phyloP scores from a whole-genome alignment of 2,888 invertebrate species.

The Tetheella fluctuosa region DNA sequence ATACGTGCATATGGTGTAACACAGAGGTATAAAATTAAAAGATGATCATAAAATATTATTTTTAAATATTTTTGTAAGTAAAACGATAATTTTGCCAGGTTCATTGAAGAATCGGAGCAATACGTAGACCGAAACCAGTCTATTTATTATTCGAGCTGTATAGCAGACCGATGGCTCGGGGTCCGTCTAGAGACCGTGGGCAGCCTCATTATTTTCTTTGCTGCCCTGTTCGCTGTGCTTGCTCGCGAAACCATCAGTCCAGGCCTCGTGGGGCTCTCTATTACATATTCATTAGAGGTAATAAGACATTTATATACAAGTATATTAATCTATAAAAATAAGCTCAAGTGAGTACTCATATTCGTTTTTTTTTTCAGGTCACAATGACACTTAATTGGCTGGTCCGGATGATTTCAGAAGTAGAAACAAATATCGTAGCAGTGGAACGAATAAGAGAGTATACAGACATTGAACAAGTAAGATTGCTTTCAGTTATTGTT shows the following conservation, averaged over 20 bases:
- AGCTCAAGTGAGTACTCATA: slow-evolving; percentile 39
- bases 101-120: slow-evolving; percentile 93
- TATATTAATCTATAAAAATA: neutral
- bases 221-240: slow-evolving; percentile 93
- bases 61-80: neutral
- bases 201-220: slow-evolving; percentile 93
- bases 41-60: no score
- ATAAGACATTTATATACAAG: neutral
- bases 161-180: slow-evolving; percentile 95
- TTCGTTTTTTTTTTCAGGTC: slow-evolving; percentile 79
- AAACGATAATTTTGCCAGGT: slow-evolving; percentile 76
- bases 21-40: slow-evolving; percentile 67
- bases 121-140: slow-evolving; percentile 95
- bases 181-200: slow-evolving; percentile 95
- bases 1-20: slow-evolving; percentile 94
- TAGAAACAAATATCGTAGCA: slow-evolving; percentile 95
- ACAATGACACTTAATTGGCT: slow-evolving; percentile 96
- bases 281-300: slow-evolving; percentile 87
- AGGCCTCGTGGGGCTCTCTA: slow-evolving; percentile 91
- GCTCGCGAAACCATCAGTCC: slow-evolving; percentile 85
- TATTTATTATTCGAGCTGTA: slow-evolving; percentile 76
- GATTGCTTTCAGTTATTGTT: neutral
- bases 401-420: slow-evolving; percentile 94
- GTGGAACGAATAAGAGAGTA: slow-evolving; percentile 96
- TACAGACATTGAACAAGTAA: slow-evolving; percentile 85